Percentiles rank a stretch among this genome's conserved stretches.
These are phyloP conservation scores for Torymus aiolomorphi DNA, from an alignment of 2,888 invertebrate species.

Conservation along the genomic window DNA sequence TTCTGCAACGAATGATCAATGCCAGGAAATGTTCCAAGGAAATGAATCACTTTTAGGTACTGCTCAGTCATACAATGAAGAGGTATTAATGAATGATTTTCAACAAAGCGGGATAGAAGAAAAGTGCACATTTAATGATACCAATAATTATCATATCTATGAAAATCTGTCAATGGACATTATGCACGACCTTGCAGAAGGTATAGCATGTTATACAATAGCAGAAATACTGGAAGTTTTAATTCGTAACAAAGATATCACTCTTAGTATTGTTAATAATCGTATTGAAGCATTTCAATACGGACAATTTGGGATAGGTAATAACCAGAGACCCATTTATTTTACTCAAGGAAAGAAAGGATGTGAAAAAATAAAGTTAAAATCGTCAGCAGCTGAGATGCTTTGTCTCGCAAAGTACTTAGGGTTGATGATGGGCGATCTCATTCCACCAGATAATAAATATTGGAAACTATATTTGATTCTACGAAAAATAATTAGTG, in stretches of 20 bases:
- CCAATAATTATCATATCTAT: slow-evolving; percentile 49
- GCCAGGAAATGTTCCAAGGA: not conserved
- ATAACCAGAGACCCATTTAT: not conserved
- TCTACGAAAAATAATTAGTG: too few species aligned
- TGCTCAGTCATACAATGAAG: not conserved
- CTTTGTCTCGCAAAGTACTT: too few species aligned
- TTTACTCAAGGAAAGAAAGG: not conserved
- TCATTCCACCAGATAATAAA: too few species aligned
- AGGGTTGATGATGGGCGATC: too few species aligned
- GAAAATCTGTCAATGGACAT: slow-evolving; percentile 52
- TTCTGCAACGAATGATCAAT: not conserved
- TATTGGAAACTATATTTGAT: too few species aligned
- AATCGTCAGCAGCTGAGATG: too few species aligned
- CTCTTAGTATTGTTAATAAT: not conserved
- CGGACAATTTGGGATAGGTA: not conserved
- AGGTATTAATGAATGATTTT: not conserved
- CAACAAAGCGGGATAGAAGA: slow-evolving; percentile 44
- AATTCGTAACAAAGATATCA: slow-evolving; percentile 10
- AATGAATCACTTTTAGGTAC: not conserved
- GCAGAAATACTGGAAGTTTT: slow-evolving; percentile 38
- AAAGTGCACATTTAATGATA: slow-evolving; percentile 47
- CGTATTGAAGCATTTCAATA: not conserved
- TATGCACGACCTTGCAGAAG: slow-evolving; percentile 50
- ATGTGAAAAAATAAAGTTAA: not conserved
- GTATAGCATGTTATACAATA: slow-evolving; percentile 36